These are phyloP conservation scores for Spilarctia lutea DNA, from an alignment of 2,888 invertebrate species.

Conservation along the genomic window DNA sequence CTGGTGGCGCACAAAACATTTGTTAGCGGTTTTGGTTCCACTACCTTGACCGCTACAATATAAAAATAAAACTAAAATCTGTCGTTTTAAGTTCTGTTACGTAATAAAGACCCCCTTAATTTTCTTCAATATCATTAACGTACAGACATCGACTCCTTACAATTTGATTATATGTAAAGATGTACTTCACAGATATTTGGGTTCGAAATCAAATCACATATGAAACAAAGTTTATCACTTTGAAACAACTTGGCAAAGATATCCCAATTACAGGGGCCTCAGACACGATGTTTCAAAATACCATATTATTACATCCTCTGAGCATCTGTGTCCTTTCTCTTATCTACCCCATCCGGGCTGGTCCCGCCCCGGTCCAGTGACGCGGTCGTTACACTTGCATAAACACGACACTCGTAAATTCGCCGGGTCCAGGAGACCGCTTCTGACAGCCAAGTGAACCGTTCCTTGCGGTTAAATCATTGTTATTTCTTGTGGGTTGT, in stretches of 20 bases:
- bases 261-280: neutral
- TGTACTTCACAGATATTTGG: neutral
- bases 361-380: conserved; percentile 3
- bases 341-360: neutral
- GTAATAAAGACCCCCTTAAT: no score
- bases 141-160: no score
- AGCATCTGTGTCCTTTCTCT: conserved; percentile 7
- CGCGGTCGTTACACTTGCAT: conserved; percentile 14
- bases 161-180: no score
- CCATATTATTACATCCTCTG: conserved; percentile 5
- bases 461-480: conserved; percentile 10
- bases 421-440: conserved; percentile 8
- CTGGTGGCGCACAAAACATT: no score
- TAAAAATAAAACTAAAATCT: no score
- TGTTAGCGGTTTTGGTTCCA: no score
- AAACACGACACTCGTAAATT: conserved; percentile 18
- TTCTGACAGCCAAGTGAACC: conserved; percentile 1
- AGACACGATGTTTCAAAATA: conserved; percentile 9
- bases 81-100: no score
- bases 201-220: neutral
- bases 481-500: conserved; percentile 1
- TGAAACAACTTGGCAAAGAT: neutral
- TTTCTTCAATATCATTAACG: no score
- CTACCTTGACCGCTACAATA: no score
- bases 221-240: neutral